Percentiles rank a stretch among this genome's conserved stretches.
phyloP scores from a whole-genome alignment of 2,888 invertebrate genomes.

The Nomada hirtipes region DNA sequence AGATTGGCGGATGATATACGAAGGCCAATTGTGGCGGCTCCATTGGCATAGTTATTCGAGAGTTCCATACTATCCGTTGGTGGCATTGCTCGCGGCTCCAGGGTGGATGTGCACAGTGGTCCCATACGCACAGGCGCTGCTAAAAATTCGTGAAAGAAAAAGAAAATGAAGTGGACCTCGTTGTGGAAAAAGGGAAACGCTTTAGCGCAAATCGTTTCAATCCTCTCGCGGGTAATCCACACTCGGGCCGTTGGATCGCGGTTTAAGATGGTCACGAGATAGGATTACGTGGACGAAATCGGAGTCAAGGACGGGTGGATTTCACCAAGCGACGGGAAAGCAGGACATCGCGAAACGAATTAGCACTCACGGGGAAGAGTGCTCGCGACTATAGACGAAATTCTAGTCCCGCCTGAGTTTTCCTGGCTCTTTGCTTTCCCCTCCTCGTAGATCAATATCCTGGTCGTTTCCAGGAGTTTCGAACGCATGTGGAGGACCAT shows the following conservation, averaged over 20 bases:
- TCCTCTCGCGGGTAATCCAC: slow-evolving; percentile 20
- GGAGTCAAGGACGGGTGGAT: slow-evolving; percentile 65
- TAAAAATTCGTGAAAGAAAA: slow-evolving; percentile 37
- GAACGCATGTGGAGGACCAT: slow-evolving; percentile 80
- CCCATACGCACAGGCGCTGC: slow-evolving; percentile 71
- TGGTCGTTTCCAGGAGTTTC: slow-evolving; percentile 78
- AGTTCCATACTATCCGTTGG: slow-evolving; percentile 69
- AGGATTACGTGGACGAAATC: slow-evolving; percentile 50
- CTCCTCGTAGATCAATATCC: slow-evolving; percentile 78
- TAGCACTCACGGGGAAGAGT: slow-evolving; percentile 62
- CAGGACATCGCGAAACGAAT: slow-evolving; percentile 24
- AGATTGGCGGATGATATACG: slow-evolving; percentile 76
- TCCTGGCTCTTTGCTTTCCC: slow-evolving; percentile 71
- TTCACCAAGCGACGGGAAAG: slow-evolving; percentile 48
- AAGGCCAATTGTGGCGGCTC: slow-evolving; percentile 78
- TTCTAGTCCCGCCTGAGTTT: slow-evolving; percentile 64
- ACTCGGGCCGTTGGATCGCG: slow-evolving; percentile 22
- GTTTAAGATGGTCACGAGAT: slow-evolving; percentile 40
- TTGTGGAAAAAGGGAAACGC: slow-evolving; percentile 7
- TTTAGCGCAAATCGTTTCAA: background rate
- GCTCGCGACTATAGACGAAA: slow-evolving; percentile 62
- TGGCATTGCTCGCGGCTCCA: slow-evolving; percentile 66
- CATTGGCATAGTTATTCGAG: slow-evolving; percentile 78
- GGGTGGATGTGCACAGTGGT: slow-evolving; percentile 62
- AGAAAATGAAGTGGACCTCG: background rate